phyloP scores from a whole-genome alignment of 2,113 vertebrate genomes.

The Sylvietta virens region DNA sequence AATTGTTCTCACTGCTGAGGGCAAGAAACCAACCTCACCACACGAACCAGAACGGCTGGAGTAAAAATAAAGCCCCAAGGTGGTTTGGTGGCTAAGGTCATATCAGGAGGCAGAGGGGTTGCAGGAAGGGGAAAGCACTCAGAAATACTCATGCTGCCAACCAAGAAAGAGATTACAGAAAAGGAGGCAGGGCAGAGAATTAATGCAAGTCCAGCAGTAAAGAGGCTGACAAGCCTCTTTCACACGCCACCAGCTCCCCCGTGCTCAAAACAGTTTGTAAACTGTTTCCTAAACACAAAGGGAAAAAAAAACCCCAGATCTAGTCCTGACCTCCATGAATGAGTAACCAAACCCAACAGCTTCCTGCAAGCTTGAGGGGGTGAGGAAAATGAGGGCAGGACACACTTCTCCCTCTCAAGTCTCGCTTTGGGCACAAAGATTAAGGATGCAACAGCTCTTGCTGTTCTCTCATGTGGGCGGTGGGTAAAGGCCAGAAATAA shows the following conservation, averaged over 20 bases:
- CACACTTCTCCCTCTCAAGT: neutral
- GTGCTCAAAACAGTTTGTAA: conserved; percentile 41
- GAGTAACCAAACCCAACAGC: conserved; percentile 38
- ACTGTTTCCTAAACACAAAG: conserved; percentile 57
- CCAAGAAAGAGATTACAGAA: conserved; percentile 28
- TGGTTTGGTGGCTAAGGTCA: conserved; percentile 77
- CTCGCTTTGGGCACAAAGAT: neutral
- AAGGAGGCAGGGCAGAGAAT: conserved; percentile 22
- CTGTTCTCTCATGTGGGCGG: neutral
- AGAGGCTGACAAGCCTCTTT: conserved; percentile 12
- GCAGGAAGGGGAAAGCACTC: conserved; percentile 33
- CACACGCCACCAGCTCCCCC: neutral
- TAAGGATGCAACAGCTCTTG: neutral
- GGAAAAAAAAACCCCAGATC: neutral
- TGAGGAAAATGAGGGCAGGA: neutral
- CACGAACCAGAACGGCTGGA: conserved; percentile 55
- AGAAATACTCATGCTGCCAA: conserved; percentile 57
- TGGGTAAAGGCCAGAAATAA: neutral
- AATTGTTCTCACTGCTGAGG: conserved; percentile 58
- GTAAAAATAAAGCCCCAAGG: conserved; percentile 72
- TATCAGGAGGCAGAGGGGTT: neutral
- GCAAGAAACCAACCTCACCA: conserved; percentile 68
- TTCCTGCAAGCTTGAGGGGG: neutral
- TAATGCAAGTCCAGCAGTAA: neutral
- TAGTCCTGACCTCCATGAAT: conserved; percentile 33